These are phyloP conservation scores for Anastatus disparis DNA, from an alignment of 1,140 invertebrate species.

Conservation along the genomic window DNA sequence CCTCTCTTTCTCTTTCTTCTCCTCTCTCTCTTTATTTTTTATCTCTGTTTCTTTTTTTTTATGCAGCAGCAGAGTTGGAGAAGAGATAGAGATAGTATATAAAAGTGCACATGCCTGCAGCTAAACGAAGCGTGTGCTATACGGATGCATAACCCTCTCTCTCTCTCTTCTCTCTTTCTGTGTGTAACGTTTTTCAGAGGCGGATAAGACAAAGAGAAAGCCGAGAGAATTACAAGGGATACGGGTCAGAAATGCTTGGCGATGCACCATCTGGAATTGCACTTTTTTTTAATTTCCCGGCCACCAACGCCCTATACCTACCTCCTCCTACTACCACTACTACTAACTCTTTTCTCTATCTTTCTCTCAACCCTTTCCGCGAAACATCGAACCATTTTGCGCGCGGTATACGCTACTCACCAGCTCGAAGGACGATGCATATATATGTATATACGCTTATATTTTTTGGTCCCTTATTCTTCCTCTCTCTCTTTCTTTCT, in stretches of 20 bases:
- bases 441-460: no score
- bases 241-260: slow-evolving; percentile 63
- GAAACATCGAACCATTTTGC: no score
- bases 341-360: no score
- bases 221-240: slow-evolving; percentile 58
- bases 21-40: no score
- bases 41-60: background rate
- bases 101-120: slow-evolving; percentile 36
- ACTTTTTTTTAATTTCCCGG: slow-evolving; percentile 61
- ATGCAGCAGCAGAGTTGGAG: background rate
- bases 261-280: slow-evolving; percentile 60
- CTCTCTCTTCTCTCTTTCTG: background rate
- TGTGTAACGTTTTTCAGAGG: slow-evolving; percentile 10
- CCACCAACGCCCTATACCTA: background rate
- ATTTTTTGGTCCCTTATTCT: no score
- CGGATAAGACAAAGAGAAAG: slow-evolving; percentile 54
- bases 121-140: no score
- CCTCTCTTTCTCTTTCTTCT: background rate
- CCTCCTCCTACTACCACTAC: background rate
- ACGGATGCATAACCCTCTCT: slow-evolving; percentile 28
- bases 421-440: no score
- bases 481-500: background rate
- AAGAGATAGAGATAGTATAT: background rate
- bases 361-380: slow-evolving; percentile 31
- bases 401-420: no score